Evolutionary conservation across 2,888 invertebrate genomes (phyloP).

Genomic region (Polydesmus complanatus): DNA sequence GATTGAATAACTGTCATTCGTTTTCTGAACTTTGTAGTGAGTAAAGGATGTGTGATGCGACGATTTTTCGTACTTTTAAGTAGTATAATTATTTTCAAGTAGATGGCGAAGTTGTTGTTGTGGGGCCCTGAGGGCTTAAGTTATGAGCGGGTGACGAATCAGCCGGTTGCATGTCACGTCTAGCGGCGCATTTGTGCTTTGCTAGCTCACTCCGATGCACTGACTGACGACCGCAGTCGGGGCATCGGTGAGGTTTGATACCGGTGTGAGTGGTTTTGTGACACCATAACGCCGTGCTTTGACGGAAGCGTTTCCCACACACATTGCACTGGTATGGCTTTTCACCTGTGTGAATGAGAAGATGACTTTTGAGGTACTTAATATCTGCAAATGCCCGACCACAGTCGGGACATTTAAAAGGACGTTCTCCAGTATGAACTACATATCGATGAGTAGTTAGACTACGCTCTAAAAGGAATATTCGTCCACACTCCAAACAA

Average conservation of each 20-base stretch:
- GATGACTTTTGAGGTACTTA: constrained; percentile 14
- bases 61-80: too few relatives aligned
- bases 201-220: constrained; percentile 12
- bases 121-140: not conserved
- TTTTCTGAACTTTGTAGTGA: too few relatives aligned
- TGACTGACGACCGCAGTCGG: constrained; percentile 13
- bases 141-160: constrained; percentile 6
- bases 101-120: not conserved
- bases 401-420: constrained; percentile 13
- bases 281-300: constrained; percentile 13
- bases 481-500: constrained; percentile 11
- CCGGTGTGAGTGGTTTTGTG: constrained; percentile 14
- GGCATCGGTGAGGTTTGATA: constrained; percentile 12
- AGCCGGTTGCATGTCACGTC: constrained; percentile 9
- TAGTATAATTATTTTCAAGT: not conserved
- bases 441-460: constrained; percentile 14
- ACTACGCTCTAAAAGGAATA: constrained; percentile 11
- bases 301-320: constrained; percentile 12
- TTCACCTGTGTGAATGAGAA: constrained; percentile 12
- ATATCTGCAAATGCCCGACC: constrained; percentile 12
- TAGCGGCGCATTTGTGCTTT: constrained; percentile 11
- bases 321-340: constrained; percentile 15
- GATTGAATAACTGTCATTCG: too few relatives aligned
- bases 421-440: constrained; percentile 13
- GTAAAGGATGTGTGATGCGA: too few relatives aligned